These are phyloP conservation scores for Prinia subflava DNA, from an alignment of 2,113 vertebrate species.

Conservation along the genomic window DNA sequence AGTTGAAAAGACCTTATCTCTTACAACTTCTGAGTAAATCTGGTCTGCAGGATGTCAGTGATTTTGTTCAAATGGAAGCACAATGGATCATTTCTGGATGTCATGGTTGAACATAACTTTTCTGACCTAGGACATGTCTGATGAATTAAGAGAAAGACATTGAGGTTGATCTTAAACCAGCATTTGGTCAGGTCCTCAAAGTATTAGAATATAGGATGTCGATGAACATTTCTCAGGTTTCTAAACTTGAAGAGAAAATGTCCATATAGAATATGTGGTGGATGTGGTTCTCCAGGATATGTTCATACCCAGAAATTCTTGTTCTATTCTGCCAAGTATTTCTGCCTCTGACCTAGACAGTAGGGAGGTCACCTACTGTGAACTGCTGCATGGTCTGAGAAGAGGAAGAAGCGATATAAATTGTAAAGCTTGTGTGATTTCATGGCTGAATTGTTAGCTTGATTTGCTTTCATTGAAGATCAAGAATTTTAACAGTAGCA, in stretches of 20 bases:
- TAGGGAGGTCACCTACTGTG: neutral
- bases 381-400: neutral
- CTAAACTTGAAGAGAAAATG: neutral
- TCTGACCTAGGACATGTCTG: neutral
- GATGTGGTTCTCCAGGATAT: neutral
- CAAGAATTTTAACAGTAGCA: neutral
- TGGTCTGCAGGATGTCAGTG: neutral
- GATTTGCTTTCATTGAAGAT: slow-evolving; percentile 4
- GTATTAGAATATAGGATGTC: neutral
- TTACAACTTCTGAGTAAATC: neutral
- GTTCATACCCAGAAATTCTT: neutral
- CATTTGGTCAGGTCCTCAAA: neutral
- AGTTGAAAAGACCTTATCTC: neutral
- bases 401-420: neutral
- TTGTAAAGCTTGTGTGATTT: neutral
- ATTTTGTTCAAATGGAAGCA: neutral
- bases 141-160: neutral
- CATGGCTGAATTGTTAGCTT: neutral
- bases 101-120: neutral
- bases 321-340: neutral
- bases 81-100: neutral
- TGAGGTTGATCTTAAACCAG: neutral
- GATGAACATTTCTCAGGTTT: neutral
- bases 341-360: neutral
- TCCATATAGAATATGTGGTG: neutral